Evolutionary conservation across 2,888 invertebrate species (phyloP).

Genomic region (Bedellia somnulentella): DNA sequence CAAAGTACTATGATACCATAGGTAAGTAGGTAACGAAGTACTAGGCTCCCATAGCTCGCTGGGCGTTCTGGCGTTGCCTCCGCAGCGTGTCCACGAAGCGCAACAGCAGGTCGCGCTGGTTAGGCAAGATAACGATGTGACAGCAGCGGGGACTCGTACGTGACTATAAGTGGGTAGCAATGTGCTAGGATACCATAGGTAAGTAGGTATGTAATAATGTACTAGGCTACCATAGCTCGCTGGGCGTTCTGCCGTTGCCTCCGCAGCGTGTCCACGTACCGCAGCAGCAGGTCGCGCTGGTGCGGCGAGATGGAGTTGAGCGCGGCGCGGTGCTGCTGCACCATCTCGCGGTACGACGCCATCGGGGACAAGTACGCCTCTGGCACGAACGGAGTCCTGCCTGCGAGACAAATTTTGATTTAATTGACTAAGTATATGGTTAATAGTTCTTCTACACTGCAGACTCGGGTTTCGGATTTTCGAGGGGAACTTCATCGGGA

Average conservation of each 20-base stretch:
- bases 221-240: constrained; percentile 18
- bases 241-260: constrained; percentile 23
- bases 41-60: constrained; percentile 21
- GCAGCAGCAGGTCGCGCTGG: constrained; percentile 27
- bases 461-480: no score
- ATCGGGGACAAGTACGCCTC: not conserved
- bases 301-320: constrained; percentile 25
- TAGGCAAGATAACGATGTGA: constrained; percentile 21
- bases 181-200: no score
- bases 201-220: no score
- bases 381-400: no score
- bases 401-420: no score
- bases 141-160: no score
- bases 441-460: no score
- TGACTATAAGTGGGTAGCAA: no score
- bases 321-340: constrained; percentile 27
- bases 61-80: constrained; percentile 20
- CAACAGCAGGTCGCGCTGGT: constrained; percentile 27
- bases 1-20: no score
- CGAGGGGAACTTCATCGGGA: no score
- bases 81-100: constrained; percentile 28
- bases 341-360: constrained; percentile 13
- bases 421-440: no score
- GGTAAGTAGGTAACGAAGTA: no score
- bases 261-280: constrained; percentile 27